Evolutionary conservation across 53 echinoderm and acorn worm species (phyloP).

Genomic region (Glandiceps talaboti): DNA sequence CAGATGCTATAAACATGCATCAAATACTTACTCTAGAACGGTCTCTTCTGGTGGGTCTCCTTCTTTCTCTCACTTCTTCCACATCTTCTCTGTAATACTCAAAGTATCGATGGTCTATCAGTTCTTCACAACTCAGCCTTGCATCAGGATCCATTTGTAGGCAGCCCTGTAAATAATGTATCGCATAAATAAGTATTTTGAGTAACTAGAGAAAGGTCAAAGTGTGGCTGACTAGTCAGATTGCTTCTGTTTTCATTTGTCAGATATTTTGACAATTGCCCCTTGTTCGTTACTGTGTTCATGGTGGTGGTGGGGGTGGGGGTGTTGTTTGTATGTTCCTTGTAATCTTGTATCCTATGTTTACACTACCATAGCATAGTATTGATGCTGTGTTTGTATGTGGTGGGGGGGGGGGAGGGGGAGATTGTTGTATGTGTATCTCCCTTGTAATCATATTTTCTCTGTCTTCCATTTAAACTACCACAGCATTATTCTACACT

Average conservation of each 20-base stretch:
- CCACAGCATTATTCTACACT: too few species aligned
- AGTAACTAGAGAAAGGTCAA: not conserved
- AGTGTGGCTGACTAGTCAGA: not conserved
- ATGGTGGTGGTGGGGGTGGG: too few species aligned
- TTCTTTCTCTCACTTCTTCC: not conserved
- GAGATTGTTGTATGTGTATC: too few species aligned
- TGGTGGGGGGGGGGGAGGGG: too few species aligned
- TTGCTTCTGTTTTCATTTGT: not conserved
- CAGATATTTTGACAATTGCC: not conserved
- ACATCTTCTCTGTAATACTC: conserved; percentile 10
- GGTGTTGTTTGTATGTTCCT: too few species aligned
- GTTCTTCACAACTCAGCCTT: conserved; percentile 76
- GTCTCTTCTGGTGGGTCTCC: not conserved
- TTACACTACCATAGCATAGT: too few species aligned
- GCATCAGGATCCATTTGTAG: conserved; percentile 87
- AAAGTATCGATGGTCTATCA: conserved; percentile 58
- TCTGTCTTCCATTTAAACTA: too few species aligned
- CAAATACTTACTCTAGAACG: not conserved
- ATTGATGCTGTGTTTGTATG: too few species aligned
- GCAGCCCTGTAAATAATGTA: conserved; percentile 68
- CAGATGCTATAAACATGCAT: too few species aligned
- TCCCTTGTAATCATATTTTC: too few species aligned
- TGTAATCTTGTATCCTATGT: too few species aligned
- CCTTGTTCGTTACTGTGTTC: too few species aligned
- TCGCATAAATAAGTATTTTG: not conserved